Evolutionary conservation across 2,888 invertebrate genomes (phyloP), one percentile per base, ranked within the genome.

Genomic region (Ashinkailepas kermadecensis): DNA sequence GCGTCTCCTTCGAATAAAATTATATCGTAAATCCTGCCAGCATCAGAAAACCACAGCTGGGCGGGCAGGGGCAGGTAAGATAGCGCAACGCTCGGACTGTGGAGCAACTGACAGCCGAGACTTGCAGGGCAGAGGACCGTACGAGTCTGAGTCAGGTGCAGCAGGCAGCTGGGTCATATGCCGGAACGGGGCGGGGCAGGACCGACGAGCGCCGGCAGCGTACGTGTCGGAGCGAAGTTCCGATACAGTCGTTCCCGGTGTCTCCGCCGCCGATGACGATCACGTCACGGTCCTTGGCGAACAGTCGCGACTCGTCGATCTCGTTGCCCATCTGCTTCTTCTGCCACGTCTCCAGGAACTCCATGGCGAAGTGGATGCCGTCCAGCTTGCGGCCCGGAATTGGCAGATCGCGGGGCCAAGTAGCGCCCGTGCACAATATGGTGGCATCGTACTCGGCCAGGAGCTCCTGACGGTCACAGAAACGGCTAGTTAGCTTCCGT

Each of bases 301-400:
- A 81, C 65, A 84, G 70, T 10, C 81, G 54, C 64, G 82, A 23
- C 13, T 83, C 81, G 87, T 88, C 88, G 64, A 89, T 85, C 39
- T 86, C 86, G 85, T 90, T 90, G 13, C 95, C 95, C 88, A 94
- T 90, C 87, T 97, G 96, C 86, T 94, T 93, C 89, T 97, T 96
- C 89, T 99, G 99, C 93, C 97, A 97, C 83, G 92, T 93, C 88
- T 99, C 97, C 82, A 99, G 90, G 90, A 97, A 99, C 87, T 95
- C 95, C 94, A 99, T 99, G 8, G 99, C 99, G 89, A 94, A 99
- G 89, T 98, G 94, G 85, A 99, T 96, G 83, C 99, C 99, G 85
- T 92, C 91, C 64, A 97, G 89, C 86, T 97, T 91, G 15, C 98
- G 92, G 82, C 97, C 96, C 83, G 88, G 87, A 83, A 90, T 89